These are phyloP conservation scores for Nezara viridula DNA, from an alignment of 2,888 invertebrate genomes.

Conservation along the genomic window DNA sequence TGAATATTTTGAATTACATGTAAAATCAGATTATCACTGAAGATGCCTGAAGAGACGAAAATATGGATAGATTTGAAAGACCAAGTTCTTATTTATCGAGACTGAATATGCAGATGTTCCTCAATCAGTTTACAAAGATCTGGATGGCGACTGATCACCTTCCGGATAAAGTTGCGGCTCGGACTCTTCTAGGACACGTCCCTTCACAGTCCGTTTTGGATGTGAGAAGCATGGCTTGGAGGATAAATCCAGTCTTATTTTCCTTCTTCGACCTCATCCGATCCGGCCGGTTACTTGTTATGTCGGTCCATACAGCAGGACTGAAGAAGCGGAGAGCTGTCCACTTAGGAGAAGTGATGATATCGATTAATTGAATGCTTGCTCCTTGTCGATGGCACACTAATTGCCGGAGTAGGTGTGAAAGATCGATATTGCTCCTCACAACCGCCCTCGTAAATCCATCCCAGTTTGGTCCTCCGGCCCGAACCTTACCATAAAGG, in stretches of 20 bases:
- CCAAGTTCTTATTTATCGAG: no score
- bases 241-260: not conserved
- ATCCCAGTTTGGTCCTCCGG: not conserved
- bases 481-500: constrained; percentile 32
- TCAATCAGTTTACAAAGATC: no score
- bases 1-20: no score
- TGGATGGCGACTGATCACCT: not conserved
- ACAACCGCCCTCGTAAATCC: constrained; percentile 33
- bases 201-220: not conserved
- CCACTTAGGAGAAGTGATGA: constrained; percentile 34
- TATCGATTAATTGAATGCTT: constrained; percentile 44
- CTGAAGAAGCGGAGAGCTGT: not conserved
- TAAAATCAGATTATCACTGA: no score
- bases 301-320: not conserved
- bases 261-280: not conserved
- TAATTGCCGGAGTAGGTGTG: constrained; percentile 19
- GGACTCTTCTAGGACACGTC: not conserved
- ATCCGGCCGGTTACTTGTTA: constrained; percentile 10
- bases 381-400: constrained; percentile 27
- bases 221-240: not conserved
- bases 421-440: constrained; percentile 12
- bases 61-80: no score
- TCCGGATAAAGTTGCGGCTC: not conserved
- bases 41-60: no score
- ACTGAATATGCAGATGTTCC: no score